A percentile compares a stretch with the other conserved stretches of the same genome.
phyloP scores from a whole-genome alignment of 2,888 invertebrate species.

The Tortricodes alternella region DNA sequence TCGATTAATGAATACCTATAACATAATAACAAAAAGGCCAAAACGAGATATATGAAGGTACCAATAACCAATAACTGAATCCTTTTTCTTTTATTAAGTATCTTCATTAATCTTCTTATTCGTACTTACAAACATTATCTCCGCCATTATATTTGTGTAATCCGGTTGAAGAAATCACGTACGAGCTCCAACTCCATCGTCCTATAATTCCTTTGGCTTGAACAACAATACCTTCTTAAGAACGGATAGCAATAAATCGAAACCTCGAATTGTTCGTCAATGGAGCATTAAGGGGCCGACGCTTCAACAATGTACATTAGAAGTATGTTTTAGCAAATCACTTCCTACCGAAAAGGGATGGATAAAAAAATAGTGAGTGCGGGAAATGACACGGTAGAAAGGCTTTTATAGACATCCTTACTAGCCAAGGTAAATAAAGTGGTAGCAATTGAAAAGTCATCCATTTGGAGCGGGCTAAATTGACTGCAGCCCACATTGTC shows the following conservation, averaged over 20 bases:
- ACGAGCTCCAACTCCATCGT: constrained; percentile 50
- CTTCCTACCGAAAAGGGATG: constrained; percentile 69
- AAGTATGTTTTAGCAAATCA: constrained; percentile 80
- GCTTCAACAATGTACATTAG: constrained; percentile 77
- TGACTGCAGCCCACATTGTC: constrained; percentile 54
- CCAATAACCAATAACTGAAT: neutral
- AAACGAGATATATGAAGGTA: neutral
- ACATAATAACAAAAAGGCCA: neutral
- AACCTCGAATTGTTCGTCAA: constrained; percentile 71
- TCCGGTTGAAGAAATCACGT: constrained; percentile 53
- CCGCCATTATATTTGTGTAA: constrained; percentile 43
- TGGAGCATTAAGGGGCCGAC: constrained; percentile 73
- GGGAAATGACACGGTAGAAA: constrained; percentile 77
- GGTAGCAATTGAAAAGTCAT: constrained; percentile 78
- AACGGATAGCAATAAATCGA: constrained; percentile 75
- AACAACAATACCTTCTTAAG: constrained; percentile 70
- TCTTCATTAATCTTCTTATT: neutral
- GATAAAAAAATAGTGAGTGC: constrained; percentile 72
- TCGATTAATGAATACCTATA: neutral
- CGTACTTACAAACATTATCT: constrained; percentile 10
- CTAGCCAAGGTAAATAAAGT: constrained; percentile 67
- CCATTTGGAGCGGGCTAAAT: constrained; percentile 49
- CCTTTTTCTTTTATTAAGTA: neutral
- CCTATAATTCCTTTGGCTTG: constrained; percentile 66
- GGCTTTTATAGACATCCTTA: constrained; percentile 58